Conservation (phyloP, 2,888 invertebrate species). For the Drosophila quinaria region DNA sequence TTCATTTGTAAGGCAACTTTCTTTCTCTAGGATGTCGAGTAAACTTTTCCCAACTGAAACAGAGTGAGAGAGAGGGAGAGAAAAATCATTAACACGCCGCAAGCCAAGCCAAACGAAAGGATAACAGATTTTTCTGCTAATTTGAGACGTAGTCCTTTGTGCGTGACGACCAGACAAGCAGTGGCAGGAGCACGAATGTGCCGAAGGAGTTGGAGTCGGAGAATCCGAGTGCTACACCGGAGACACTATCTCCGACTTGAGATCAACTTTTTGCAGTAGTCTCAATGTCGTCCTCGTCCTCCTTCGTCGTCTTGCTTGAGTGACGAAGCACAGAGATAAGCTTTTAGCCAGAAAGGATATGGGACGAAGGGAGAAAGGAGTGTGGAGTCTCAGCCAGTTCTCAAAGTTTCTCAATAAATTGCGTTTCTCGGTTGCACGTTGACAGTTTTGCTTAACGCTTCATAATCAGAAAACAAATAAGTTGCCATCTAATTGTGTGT, state of each 20-base stretch:
- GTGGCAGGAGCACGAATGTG: conserved; percentile 4
- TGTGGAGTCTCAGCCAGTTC: conserved; percentile 32
- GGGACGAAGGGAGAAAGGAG: neutral
- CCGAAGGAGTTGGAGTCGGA: conserved; percentile 4
- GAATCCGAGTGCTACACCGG: conserved; percentile 20
- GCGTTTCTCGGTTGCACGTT: conserved; percentile 79
- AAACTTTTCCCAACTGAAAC: conserved; percentile 36
- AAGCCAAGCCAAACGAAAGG: conserved; percentile 83
- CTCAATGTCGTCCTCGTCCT: neutral
- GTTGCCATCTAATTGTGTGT: conserved; percentile 82
- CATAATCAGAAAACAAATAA: conserved; percentile 85
- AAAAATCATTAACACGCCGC: conserved; percentile 85
- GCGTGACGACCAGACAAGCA: conserved; percentile 76
- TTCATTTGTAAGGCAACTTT: conserved; percentile 73
- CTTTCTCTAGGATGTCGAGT: conserved; percentile 31
- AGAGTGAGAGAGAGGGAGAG: conserved; percentile 18
- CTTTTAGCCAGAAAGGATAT: conserved; percentile 59
- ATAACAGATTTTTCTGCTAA: conserved; percentile 84
- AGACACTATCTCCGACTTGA: conserved; percentile 66
- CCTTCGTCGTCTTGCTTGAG: conserved; percentile 70
- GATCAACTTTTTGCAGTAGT: conserved; percentile 75
- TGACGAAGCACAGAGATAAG: conserved; percentile 82
- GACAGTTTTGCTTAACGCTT: conserved; percentile 85
- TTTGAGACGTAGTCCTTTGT: conserved; percentile 83
- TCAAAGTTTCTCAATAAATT: conserved; percentile 84